phyloP scores from a whole-genome alignment of 2,888 invertebrate genomes.

The Lumbricus terrestris region DNA sequence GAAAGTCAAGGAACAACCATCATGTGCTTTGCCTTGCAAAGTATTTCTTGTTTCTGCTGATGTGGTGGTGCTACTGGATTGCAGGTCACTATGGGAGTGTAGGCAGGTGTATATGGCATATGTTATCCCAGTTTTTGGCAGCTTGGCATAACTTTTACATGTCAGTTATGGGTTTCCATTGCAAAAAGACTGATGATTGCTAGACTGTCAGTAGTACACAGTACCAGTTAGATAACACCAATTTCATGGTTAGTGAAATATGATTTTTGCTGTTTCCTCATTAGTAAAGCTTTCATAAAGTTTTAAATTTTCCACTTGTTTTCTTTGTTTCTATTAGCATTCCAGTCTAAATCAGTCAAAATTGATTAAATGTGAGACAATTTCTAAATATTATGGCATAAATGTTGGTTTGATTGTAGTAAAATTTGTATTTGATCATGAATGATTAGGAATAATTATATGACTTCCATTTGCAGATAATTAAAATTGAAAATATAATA shows the following conservation, averaged over 20 bases:
- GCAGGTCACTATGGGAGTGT: too few species aligned
- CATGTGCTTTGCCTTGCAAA: neutral
- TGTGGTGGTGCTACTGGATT: too few species aligned
- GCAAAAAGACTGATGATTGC: neutral
- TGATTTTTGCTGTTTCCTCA: neutral
- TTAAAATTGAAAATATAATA: neutral
- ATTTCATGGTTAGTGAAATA: neutral
- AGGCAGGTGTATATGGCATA: too few species aligned
- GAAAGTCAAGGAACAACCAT: neutral
- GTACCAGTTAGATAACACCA: neutral
- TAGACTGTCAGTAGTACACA: neutral
- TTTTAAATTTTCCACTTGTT: neutral
- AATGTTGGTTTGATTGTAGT: neutral
- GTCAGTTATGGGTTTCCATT: too few species aligned
- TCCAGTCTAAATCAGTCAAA: neutral
- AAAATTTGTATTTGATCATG: neutral
- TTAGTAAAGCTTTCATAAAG: neutral
- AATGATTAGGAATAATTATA: neutral
- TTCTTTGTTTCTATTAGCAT: neutral
- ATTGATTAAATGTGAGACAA: neutral
- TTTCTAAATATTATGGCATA: neutral
- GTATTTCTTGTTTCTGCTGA: neutral
- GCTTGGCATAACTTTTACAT: neutral
- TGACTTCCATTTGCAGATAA: neutral
- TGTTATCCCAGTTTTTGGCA: neutral